Evolutionary conservation across 2,797 vertebrate genomes (phyloP).

Genomic region (Chromobotia macracanthus): DNA sequence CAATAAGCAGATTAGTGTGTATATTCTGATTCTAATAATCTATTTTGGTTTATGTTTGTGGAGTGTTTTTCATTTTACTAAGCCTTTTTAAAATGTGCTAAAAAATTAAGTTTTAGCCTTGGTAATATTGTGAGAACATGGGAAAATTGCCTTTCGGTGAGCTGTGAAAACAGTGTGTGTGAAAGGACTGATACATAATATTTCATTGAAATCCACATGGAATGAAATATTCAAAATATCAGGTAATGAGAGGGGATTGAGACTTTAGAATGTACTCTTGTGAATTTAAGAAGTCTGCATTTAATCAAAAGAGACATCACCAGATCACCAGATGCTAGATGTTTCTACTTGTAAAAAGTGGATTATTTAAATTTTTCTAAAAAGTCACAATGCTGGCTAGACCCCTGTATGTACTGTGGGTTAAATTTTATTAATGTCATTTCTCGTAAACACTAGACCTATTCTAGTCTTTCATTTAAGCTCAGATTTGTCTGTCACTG

Average conservation of each 20-base stretch:
- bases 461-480: not conserved
- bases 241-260: too few relatives aligned
- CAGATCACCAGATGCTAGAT: not conserved
- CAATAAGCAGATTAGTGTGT: not conserved
- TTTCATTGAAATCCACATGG: constrained; percentile 6
- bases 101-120: not conserved
- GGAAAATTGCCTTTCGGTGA: not conserved
- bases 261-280: constrained; percentile 22
- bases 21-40: not conserved
- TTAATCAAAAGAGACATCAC: constrained; percentile 35
- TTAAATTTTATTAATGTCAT: not conserved
- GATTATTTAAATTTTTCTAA: too few relatives aligned
- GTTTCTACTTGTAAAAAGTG: too few relatives aligned
- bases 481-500: not conserved
- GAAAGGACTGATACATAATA: constrained; percentile 1
- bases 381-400: too few relatives aligned
- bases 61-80: not conserved
- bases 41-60: not conserved
- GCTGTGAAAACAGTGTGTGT: not conserved
- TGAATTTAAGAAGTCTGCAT: constrained; percentile 30
- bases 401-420: too few relatives aligned
- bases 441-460: not conserved
- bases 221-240: too few relatives aligned
- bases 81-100: not conserved
- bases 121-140: not conserved